These are phyloP conservation scores for Heterodera filipjevi DNA, from an alignment of 2,888 invertebrate genomes.

Conservation along the genomic window DNA sequence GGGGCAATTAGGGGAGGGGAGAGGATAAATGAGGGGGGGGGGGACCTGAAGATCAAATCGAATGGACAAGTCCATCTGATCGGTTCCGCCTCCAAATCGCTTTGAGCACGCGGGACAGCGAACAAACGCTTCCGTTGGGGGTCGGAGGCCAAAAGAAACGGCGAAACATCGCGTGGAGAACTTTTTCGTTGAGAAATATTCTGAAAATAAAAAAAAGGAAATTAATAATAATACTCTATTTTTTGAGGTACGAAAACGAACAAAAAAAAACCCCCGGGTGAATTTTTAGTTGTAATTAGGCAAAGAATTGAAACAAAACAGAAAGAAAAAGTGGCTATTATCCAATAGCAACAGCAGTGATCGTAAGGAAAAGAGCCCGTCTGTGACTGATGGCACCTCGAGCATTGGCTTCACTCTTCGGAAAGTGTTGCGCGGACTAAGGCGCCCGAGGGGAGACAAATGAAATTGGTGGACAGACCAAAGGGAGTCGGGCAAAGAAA, in stretches of 20 bases:
- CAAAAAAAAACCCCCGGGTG: too few species aligned
- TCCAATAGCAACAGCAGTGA: background rate
- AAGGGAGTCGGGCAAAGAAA: constrained; percentile 42
- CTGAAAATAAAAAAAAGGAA: background rate
- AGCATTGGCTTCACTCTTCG: constrained; percentile 9
- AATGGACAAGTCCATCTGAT: constrained; percentile 21
- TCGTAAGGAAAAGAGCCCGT: background rate
- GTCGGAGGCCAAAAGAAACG: constrained; percentile 14
- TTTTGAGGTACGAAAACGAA: too few species aligned
- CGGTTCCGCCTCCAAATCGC: background rate
- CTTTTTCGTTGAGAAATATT: background rate
- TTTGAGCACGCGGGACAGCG: background rate
- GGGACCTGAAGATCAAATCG: constrained; percentile 22
- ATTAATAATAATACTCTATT: too few species aligned
- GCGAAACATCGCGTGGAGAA: background rate
- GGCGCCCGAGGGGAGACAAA: constrained; percentile 12
- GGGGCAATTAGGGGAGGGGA: too few species aligned
- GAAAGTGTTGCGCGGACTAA: background rate
- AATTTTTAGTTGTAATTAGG: too few species aligned
- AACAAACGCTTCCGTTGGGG: constrained; percentile 23
- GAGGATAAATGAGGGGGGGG: background rate
- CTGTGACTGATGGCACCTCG: background rate
- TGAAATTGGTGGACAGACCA: constrained; percentile 54
- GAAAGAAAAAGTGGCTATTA: background rate
- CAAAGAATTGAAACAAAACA: background rate